Evolutionary conservation across 2,113 vertebrate species (phyloP).

Genomic region (Carassius carassius): DNA sequence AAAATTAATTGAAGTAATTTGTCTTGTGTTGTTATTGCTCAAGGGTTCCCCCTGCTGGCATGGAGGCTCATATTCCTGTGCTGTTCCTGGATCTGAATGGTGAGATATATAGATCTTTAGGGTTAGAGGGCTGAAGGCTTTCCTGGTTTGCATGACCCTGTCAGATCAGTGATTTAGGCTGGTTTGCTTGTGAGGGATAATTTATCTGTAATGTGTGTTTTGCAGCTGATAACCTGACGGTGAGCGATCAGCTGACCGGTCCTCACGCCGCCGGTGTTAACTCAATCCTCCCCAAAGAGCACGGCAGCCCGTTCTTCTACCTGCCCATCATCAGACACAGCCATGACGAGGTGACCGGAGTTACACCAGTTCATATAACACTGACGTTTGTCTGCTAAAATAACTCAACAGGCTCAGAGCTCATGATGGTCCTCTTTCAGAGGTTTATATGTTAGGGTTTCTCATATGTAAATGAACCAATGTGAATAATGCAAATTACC

Average conservation of each 20-base stretch:
- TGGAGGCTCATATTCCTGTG: conserved; percentile 95
- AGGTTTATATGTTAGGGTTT: too few relatives aligned
- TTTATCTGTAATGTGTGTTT: neutral
- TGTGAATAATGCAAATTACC: too few relatives aligned
- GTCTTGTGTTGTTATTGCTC: conserved; percentile 37
- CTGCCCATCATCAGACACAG: conserved; percentile 94
- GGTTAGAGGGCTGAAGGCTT: neutral
- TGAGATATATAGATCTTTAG: conserved; percentile 64
- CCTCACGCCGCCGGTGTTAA: conserved; percentile 92
- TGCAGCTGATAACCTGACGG: conserved; percentile 92
- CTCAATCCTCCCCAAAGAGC: conserved; percentile 97
- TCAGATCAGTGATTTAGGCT: neutral
- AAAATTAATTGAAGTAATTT: too few relatives aligned
- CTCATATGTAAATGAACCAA: too few relatives aligned
- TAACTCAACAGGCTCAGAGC: too few relatives aligned
- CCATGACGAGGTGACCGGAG: conserved; percentile 85
- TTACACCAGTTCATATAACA: neutral
- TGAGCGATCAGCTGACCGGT: conserved; percentile 88
- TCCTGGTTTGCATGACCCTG: neutral
- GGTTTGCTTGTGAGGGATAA: neutral
- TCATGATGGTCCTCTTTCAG: too few relatives aligned
- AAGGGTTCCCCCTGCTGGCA: conserved; percentile 90
- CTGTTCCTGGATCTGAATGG: conserved; percentile 97
- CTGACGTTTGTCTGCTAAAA: too few relatives aligned
- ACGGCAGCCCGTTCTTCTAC: conserved; percentile 96